Percentiles rank a stretch among this genome's conserved stretches.
Conservation (phyloP, 2,797 vertebrate genomes). For the Anas capensis region DNA sequence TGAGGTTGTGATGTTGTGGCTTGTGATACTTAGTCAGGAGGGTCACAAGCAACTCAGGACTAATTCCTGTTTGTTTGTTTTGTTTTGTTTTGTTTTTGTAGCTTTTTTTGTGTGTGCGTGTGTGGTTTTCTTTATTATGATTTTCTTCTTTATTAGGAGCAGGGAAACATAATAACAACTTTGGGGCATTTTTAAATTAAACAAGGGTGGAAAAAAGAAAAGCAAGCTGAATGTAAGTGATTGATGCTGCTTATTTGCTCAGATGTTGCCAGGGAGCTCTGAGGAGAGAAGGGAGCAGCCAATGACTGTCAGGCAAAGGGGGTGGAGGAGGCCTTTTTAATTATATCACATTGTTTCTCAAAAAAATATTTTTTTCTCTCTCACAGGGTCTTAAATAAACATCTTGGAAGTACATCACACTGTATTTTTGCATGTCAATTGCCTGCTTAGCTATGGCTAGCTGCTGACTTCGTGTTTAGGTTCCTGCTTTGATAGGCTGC, state of each 20-base stretch:
- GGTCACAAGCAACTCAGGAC: neutral
- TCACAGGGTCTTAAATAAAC: conserved; percentile 14
- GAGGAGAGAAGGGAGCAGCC: conserved; percentile 33
- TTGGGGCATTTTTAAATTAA: conserved; percentile 65
- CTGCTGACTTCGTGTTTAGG: neutral
- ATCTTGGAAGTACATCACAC: neutral
- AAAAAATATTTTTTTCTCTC: neutral
- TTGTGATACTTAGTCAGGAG: neutral
- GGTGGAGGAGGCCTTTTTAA: conserved; percentile 20
- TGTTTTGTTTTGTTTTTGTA: neutral
- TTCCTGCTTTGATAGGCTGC: neutral
- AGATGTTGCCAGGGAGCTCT: conserved; percentile 40
- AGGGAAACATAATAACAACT: conserved; percentile 20
- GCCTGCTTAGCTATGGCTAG: neutral
- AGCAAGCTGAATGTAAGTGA: conserved; percentile 21
- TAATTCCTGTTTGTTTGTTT: neutral
- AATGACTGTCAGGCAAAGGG: conserved; percentile 12
- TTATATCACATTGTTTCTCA: conserved; percentile 25
- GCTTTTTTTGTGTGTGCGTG: too few relatives aligned
- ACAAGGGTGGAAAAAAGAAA: conserved; percentile 45
- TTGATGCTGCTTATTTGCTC: conserved; percentile 61
- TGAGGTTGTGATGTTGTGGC: neutral
- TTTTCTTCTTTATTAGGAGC: conserved; percentile 6
- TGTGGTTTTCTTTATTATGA: neutral
- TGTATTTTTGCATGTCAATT: neutral